phyloP scores from a whole-genome alignment of 1,140 invertebrate genomes.

The Palaemon carinicauda region DNA sequence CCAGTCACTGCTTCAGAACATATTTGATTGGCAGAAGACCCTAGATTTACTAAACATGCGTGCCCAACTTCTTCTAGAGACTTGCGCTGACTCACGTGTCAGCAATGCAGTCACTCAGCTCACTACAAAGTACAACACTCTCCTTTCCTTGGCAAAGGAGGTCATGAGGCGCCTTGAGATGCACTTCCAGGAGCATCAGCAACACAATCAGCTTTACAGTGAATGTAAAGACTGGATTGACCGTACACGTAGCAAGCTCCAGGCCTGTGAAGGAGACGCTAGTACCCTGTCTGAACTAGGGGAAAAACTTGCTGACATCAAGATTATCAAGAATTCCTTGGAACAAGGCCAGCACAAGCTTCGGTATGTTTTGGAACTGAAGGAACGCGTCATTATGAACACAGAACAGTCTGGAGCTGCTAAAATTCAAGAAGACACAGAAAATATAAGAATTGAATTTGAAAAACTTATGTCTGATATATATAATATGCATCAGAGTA shows the following conservation, averaged over 20 bases:
- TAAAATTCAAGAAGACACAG: constrained; percentile 89
- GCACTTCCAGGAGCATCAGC: constrained; percentile 78
- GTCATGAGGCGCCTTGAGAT: constrained; percentile 88
- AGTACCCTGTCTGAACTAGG: constrained; percentile 82
- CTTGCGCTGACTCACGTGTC: constrained; percentile 90
- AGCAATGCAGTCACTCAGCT: constrained; percentile 93
- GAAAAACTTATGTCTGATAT: constrained; percentile 84
- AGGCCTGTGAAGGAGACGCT: constrained; percentile 75
- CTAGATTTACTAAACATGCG: constrained; percentile 90
- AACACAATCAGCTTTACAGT: constrained; percentile 80
- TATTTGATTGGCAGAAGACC: constrained; percentile 94
- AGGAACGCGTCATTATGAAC: constrained; percentile 90
- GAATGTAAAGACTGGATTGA: constrained; percentile 93
- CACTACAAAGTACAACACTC: constrained; percentile 91
- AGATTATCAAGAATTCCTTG: constrained; percentile 82
- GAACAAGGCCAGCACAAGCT: constrained; percentile 92
- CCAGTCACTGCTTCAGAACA: constrained; percentile 81
- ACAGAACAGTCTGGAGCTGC: constrained; percentile 85
- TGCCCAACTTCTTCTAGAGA: constrained; percentile 88
- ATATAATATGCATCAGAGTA: constrained; percentile 53
- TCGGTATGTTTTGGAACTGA: constrained; percentile 84
- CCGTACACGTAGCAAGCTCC: constrained; percentile 79
- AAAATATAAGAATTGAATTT: constrained; percentile 86
- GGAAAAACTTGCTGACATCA: constrained; percentile 82
- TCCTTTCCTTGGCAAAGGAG: constrained; percentile 91